A percentile compares a stretch with the other conserved stretches of the same genome.
Conservation (phyloP, 2,888 invertebrate species). For the Sinhomidia bicolor region DNA sequence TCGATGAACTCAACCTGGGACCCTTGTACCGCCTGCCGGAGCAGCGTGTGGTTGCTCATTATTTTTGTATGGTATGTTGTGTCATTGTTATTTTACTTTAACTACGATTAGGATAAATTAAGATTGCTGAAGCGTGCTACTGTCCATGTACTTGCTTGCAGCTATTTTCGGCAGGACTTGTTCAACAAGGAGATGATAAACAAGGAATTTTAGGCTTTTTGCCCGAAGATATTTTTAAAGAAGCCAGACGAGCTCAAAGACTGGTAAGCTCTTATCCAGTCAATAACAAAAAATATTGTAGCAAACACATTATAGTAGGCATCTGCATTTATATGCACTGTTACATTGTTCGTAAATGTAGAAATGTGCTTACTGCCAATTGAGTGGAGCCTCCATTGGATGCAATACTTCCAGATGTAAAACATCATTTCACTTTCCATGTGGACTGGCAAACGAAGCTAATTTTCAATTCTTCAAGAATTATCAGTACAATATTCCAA, state of each 20-base stretch:
- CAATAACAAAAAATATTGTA: too few relatives aligned
- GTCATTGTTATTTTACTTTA: neutral
- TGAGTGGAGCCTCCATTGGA: constrained; percentile 87
- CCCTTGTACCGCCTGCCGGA: constrained; percentile 65
- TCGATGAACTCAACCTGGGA: constrained; percentile 76
- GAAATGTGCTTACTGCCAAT: constrained; percentile 87
- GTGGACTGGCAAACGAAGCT: constrained; percentile 86
- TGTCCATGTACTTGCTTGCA: too few relatives aligned
- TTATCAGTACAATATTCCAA: constrained; percentile 83
- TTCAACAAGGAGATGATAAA: constrained; percentile 86
- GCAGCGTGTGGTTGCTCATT: constrained; percentile 72
- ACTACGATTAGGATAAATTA: too few relatives aligned
- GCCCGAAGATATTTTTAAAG: constrained; percentile 86
- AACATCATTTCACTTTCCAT: constrained; percentile 88
- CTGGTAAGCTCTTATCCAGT: too few relatives aligned
- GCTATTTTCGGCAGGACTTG: constrained; percentile 88
- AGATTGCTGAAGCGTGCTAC: too few relatives aligned
- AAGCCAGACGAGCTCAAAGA: constrained; percentile 85
- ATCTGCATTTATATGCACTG: neutral
- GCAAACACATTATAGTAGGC: neutral
- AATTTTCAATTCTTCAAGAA: constrained; percentile 86
- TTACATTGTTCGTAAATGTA: constrained; percentile 81
- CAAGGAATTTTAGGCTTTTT: constrained; percentile 90
- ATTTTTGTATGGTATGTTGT: constrained; percentile 78
- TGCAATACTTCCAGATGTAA: constrained; percentile 86